phyloP scores from a whole-genome alignment of 2,113 vertebrate genomes.

The Phodopus roborovskii region DNA sequence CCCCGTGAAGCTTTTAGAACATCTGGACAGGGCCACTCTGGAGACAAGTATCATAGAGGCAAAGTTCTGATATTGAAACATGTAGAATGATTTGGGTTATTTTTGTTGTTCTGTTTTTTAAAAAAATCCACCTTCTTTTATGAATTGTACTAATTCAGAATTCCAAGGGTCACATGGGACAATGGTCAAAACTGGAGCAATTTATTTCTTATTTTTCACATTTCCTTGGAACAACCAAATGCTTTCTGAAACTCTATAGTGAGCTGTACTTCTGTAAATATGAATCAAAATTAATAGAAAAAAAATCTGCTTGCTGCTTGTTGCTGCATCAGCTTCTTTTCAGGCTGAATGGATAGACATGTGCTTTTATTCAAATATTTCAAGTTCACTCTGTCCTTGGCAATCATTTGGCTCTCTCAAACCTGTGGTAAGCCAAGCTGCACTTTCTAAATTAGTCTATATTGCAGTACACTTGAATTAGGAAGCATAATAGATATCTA shows the following conservation, averaged over 20 bases:
- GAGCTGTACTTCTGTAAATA: not conserved
- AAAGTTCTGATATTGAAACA: not conserved
- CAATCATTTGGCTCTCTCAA: slow-evolving; percentile 18
- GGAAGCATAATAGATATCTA: slow-evolving; percentile 14
- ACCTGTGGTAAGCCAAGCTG: not conserved
- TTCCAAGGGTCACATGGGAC: not conserved
- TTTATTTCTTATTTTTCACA: slow-evolving; percentile 1
- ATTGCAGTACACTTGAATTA: slow-evolving; percentile 60
- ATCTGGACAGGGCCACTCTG: not conserved
- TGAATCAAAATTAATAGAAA: slow-evolving; percentile 35
- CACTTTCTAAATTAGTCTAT: slow-evolving; percentile 65
- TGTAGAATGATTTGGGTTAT: not conserved
- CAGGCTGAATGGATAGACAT: not conserved
- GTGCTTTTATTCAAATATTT: slow-evolving; percentile 64
- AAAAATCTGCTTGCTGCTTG: too few species aligned
- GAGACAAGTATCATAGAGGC: not conserved
- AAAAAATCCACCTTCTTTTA: not conserved
- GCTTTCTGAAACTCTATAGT: slow-evolving; percentile 32
- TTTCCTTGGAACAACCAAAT: not conserved
- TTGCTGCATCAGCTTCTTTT: slow-evolving; percentile 19
- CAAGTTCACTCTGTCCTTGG: slow-evolving; percentile 71
- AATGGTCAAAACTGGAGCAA: not conserved
- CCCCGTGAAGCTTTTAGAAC: slow-evolving; percentile 8
- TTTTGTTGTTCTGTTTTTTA: not conserved
- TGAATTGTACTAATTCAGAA: not conserved